Evolutionary conservation across 2,888 invertebrate species (phyloP), one percentile per base, ranked within the genome.

Genomic region (Oxycera nigricornis): DNA sequence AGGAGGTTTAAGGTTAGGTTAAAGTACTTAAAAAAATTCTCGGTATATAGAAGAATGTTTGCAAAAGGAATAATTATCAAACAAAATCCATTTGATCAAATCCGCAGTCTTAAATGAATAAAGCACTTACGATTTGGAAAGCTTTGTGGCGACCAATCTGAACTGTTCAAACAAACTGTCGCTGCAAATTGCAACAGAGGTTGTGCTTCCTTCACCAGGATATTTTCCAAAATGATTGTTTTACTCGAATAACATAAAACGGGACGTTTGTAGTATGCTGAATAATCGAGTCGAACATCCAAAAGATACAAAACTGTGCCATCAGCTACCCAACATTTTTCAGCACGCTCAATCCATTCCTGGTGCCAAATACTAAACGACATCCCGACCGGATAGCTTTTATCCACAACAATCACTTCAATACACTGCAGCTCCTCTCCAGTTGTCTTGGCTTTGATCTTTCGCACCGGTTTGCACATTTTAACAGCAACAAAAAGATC

Each of bases 171-270:
- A 1, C 85, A 84, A 7, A 85, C 85, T 52, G 79, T 81, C 61
- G 80, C 83, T n/a, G 89, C 87, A 78, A 88, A 88, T 1, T 87
- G 84, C 28, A 88, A 83, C 74, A 92, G 82, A 1, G 86, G 82
- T 74, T 88, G 86, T 0, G 90, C 88, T 80, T 94, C 90, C 0
- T 88, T 84, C 1, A 90, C 88, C 75, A 89, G 85, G 0, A 94
- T 94, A 85, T 94, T 90, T 81, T 92, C 93, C 2, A 91, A 93
- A 75, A 94, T 85, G 24, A 94, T 86, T 2, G 90, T 90, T 65
- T 88, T 87, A 11, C 83, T 81, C 1, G 86, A 85, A 2, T 89
- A 84, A 73, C 86, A 84, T 1, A 88, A 87, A 20, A 88, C 87
- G 73, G 88, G 86, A 22, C 86, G 81, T 59, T 86, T 87, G 22